Conservation (phyloP, 2,797 vertebrate genomes). For the Tenualosa ilisha region DNA sequence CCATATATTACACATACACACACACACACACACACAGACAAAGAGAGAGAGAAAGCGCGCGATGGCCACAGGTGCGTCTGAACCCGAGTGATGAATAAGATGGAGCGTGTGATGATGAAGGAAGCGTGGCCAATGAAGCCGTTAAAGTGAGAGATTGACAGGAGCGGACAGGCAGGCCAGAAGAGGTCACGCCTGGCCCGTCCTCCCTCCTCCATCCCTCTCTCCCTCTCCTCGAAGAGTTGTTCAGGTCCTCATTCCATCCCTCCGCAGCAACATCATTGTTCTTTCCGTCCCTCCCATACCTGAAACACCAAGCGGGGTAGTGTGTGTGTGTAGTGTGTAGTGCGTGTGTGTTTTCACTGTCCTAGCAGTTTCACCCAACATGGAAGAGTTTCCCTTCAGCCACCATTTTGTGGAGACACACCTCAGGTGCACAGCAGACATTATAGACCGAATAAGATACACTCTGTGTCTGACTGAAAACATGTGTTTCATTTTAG, state of each 20-base stretch:
- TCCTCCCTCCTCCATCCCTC: background rate
- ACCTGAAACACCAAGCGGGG: too few species aligned
- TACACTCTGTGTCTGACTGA: background rate
- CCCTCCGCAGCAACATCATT: background rate
- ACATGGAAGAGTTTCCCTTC: too few species aligned
- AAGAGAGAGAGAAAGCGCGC: background rate
- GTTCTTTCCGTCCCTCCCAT: background rate
- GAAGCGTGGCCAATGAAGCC: background rate
- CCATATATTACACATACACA: background rate
- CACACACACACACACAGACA: background rate
- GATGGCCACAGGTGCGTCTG: conserved; percentile 17
- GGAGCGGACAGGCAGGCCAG: background rate
- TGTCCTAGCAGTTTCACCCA: too few species aligned
- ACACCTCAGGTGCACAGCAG: too few species aligned
- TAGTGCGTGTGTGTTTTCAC: too few species aligned
- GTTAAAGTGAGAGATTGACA: conserved; percentile 1
- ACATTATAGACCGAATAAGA: too few species aligned
- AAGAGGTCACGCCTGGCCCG: conserved; percentile 34
- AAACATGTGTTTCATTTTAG: background rate
- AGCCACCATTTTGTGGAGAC: too few species aligned
- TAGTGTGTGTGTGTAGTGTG: too few species aligned
- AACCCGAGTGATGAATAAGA: background rate
- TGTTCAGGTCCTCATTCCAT: background rate
- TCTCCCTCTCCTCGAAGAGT: background rate
- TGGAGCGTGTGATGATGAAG: background rate